These are phyloP conservation scores for Oplegnathus fasciatus DNA, from an alignment of 2,113 vertebrate genomes.

Conservation along the genomic window DNA sequence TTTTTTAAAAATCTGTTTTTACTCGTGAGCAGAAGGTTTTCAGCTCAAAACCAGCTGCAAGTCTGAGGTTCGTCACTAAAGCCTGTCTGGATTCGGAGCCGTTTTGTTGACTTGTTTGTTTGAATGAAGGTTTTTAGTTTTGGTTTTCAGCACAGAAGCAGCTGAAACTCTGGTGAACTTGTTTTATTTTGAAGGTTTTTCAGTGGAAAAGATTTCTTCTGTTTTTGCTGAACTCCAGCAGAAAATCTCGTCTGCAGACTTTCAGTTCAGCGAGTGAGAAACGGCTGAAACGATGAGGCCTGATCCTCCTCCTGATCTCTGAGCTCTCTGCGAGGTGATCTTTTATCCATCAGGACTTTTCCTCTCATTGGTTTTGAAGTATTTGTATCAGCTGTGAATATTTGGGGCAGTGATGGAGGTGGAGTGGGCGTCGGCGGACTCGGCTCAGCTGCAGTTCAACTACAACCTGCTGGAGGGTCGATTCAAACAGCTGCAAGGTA, in stretches of 20 bases:
- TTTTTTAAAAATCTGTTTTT: too few species aligned
- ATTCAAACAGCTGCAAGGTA: slow-evolving; percentile 98
- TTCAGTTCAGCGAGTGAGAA: too few species aligned
- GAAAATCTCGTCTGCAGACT: too few species aligned
- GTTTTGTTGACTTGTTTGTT: neutral
- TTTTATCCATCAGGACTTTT: neutral
- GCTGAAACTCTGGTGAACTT: neutral
- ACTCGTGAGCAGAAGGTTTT: too few species aligned
- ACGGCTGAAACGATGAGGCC: neutral
- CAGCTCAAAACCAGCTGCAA: too few species aligned
- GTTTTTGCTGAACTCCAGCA: too few species aligned
- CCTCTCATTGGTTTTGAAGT: neutral
- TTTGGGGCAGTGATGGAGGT: slow-evolving; percentile 87
- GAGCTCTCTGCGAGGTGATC: neutral
- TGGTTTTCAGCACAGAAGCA: too few species aligned
- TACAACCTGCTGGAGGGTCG: slow-evolving; percentile 94
- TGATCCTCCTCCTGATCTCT: too few species aligned
- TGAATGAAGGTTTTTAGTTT: too few species aligned
- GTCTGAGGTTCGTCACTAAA: neutral
- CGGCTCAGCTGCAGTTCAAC: slow-evolving; percentile 87
- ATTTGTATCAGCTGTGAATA: accelerated
- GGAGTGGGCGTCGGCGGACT: slow-evolving; percentile 84
- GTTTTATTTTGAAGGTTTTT: too few species aligned
- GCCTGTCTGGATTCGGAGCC: neutral
- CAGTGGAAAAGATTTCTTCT: too few species aligned